phyloP scores from a whole-genome alignment of 2,113 vertebrate species.

The Colinus virginianus region DNA sequence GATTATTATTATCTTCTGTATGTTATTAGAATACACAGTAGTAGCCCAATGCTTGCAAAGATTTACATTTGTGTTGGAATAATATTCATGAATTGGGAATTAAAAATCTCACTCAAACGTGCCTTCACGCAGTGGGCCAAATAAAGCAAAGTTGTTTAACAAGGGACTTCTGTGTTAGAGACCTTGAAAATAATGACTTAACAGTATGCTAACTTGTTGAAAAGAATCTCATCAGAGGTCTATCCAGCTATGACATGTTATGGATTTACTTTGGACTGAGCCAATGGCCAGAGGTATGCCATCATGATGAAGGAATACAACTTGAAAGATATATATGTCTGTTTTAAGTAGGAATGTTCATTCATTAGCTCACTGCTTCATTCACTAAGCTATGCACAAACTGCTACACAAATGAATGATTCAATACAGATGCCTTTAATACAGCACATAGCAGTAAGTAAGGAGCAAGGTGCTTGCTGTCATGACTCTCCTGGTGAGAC shows the following conservation, averaged over 20 bases:
- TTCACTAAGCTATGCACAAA: constrained; percentile 16
- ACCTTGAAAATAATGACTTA: constrained; percentile 70
- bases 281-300: constrained; percentile 62
- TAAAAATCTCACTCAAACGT: constrained; percentile 59
- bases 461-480: not conserved
- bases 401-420: constrained; percentile 47
- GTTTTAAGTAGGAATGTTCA: constrained; percentile 67
- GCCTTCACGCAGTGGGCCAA: constrained; percentile 65
- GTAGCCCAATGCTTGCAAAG: constrained; percentile 12
- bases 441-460: not conserved
- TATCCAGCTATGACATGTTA: constrained; percentile 77
- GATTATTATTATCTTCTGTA: constrained; percentile 43
- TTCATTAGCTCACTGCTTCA: constrained; percentile 71
- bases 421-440: constrained; percentile 32
- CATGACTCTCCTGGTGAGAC: not conserved
- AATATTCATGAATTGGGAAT: constrained; percentile 66
- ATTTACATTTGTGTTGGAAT: constrained; percentile 62
- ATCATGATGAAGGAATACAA: constrained; percentile 65
- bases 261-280: constrained; percentile 75
- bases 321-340: constrained; percentile 77
- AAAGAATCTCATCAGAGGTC: constrained; percentile 68
- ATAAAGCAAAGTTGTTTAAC: constrained; percentile 71
- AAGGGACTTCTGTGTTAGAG: constrained; percentile 68
- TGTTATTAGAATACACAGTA: constrained; percentile 28
- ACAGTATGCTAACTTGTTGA: constrained; percentile 73